Conservation (phyloP, 2,113 vertebrate genomes). For the Panthera leo region DNA sequence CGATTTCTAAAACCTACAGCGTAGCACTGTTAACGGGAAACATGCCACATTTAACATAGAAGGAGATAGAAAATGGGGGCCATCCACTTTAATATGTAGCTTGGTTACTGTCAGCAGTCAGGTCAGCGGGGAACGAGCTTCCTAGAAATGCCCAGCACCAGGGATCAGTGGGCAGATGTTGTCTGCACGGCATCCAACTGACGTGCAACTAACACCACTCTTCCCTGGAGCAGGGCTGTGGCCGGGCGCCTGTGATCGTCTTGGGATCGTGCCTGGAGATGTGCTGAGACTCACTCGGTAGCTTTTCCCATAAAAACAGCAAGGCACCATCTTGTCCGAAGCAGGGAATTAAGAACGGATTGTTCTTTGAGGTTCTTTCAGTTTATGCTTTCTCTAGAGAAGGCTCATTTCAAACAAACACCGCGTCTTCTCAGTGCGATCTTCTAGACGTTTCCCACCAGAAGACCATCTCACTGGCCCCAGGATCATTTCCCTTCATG, state of each 20-base stretch:
- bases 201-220: neutral
- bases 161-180: accelerated
- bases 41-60: neutral
- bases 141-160: no score
- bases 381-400: accelerated
- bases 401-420: no score
- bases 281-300: neutral
- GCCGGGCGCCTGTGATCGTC: accelerated
- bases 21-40: neutral
- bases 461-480: neutral
- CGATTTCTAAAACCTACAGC: neutral
- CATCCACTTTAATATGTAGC: neutral
- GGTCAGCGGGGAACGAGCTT: accelerated
- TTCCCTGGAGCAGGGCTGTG: accelerated
- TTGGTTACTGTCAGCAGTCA: accelerated
- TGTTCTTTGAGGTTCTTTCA: accelerated
- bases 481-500: neutral
- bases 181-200: accelerated
- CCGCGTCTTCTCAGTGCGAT: accelerated
- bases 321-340: accelerated
- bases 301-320: neutral
- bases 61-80: neutral
- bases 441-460: neutral
- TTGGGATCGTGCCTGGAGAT: accelerated
- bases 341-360: neutral